These are phyloP conservation scores for Neria commutata DNA, from an alignment of 2,888 invertebrate species.

Conservation along the genomic window DNA sequence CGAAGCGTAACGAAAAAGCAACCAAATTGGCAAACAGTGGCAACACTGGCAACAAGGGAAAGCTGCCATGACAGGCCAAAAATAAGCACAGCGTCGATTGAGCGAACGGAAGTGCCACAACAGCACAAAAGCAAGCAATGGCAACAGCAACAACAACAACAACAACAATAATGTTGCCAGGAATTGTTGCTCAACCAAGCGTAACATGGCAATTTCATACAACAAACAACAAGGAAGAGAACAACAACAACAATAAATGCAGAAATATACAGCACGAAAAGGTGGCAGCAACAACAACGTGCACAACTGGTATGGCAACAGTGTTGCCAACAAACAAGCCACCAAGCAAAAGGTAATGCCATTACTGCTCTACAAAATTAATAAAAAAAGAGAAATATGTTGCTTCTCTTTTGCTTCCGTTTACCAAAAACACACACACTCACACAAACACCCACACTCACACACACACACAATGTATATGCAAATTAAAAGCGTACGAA, in stretches of 20 bases:
- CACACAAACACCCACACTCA: not conserved
- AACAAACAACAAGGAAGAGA: not conserved
- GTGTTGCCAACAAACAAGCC: slow-evolving; percentile 16
- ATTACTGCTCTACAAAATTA: not conserved
- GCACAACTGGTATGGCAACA: not conserved
- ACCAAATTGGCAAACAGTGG: not conserved
- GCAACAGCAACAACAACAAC: slow-evolving; percentile 6
- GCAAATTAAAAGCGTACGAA: slow-evolving; percentile 49
- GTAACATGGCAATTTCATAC: slow-evolving; percentile 20
- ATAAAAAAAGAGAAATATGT: not conserved
- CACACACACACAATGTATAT: slow-evolving; percentile 24
- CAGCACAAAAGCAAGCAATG: not conserved
- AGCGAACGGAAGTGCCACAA: not conserved
- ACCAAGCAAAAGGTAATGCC: not conserved
- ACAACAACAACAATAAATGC: not conserved
- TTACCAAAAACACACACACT: not conserved
- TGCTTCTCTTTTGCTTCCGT: too few relatives aligned
- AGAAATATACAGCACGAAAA: not conserved
- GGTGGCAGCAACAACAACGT: not conserved
- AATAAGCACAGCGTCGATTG: too few relatives aligned
- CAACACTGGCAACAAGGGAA: not conserved
- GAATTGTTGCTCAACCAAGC: slow-evolving; percentile 5
- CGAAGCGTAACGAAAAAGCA: not conserved
- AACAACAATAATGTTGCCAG: not conserved
- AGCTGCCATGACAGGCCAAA: not conserved